Evolutionary conservation across 2,797 vertebrate genomes (phyloP), one percentile per base, ranked within the genome.

Genomic region (Argya squamiceps): DNA sequence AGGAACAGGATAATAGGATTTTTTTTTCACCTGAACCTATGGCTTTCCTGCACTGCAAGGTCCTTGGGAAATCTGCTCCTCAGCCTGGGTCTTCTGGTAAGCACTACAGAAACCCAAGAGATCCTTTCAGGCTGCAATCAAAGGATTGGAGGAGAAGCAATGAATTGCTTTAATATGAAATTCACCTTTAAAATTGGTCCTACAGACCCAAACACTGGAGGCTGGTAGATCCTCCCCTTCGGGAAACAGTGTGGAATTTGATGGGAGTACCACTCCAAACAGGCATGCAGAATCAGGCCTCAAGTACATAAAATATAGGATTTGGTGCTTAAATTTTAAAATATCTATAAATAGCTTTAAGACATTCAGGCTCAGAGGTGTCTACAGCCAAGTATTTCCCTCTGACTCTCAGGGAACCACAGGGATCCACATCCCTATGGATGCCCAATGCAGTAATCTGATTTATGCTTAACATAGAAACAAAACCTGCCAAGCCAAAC

Each of bases 281-380:
- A 62, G 62, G 62, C 53, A 83, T 39, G 80, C 65, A 90, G 69
- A 64, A 56, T 67, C 77, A 76, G 88, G 67, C 83, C 89, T 90
- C 85, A 49, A 44, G 49, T 93, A 91, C 52, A 34, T 44, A 84
- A 97, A 95, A 94, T 84, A 92, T 0, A 88, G 80, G 14, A 92
- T 92, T 84, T 90, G 77, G 63, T 36, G 55, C 41, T 76, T 88
- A 32, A 22, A 81, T 63, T 86, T 49, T 39, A 94, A 93, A 86
- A 76, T 77, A 79, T 69, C 73, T 78, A 92, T 88, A 88, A 97
- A 95, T 96, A 96, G 96, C 50, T 96, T 95, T 93, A 65, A 93
- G 91, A 96, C 89, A 95, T 84, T 93, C 93, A 84, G 83, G 67
- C 83, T 95, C 86, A 92, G 86, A 93, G 79, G 77, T 1, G 6